Conservation (phyloP, 2,888 invertebrate genomes). For the Galerucella pusilla region DNA sequence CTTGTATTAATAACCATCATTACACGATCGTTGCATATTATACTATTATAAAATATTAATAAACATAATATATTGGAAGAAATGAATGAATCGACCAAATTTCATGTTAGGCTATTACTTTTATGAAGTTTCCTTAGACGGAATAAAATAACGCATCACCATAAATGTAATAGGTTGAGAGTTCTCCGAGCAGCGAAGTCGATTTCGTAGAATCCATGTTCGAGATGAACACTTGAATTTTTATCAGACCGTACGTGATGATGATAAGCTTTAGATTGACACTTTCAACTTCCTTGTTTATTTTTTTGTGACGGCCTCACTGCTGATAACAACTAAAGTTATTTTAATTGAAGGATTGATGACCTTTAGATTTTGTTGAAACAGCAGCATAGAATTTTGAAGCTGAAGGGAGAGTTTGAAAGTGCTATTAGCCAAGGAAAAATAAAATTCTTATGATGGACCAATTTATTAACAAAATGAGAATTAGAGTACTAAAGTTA, state of each 20-base stretch:
- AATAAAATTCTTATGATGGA: too few species aligned
- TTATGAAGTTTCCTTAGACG: background rate
- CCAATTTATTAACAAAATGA: too few species aligned
- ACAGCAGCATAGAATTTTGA: background rate
- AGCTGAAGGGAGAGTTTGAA: background rate
- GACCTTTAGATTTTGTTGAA: background rate
- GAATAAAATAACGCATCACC: background rate
- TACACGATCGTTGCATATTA: too few species aligned
- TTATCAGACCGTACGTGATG: slow-evolving; percentile 35
- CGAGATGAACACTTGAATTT: slow-evolving; percentile 38
- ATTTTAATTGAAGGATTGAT: slow-evolving; percentile 7
- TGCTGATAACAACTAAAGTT: slow-evolving; percentile 9
- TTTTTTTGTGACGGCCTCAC: slow-evolving; percentile 23
- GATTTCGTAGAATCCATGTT: slow-evolving; percentile 43
- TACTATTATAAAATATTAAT: background rate
- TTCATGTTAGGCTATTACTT: background rate
- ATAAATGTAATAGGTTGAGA: slow-evolving; percentile 28
- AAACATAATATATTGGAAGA: background rate
- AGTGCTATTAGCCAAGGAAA: background rate
- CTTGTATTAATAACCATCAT: too few species aligned
- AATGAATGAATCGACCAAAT: background rate
- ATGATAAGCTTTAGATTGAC: slow-evolving; percentile 38
- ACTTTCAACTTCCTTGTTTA: slow-evolving; percentile 37
- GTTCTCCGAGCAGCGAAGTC: slow-evolving; percentile 43
- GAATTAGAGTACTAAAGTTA: too few species aligned